These are phyloP conservation scores for Crax fasciolata DNA, from an alignment of 2,797 vertebrate species.

Conservation along the genomic window DNA sequence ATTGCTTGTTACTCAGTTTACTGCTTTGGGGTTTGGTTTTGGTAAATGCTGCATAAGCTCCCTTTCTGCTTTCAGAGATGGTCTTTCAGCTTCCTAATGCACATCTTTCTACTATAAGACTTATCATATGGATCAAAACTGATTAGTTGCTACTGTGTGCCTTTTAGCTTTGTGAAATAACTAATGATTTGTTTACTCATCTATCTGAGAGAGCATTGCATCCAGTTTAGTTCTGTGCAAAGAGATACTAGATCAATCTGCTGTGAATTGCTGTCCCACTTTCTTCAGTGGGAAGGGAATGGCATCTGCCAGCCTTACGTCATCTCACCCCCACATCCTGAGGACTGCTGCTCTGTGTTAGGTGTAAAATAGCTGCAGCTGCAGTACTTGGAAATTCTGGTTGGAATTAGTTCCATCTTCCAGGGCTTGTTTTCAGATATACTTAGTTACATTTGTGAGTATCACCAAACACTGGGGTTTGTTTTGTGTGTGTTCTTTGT, in stretches of 20 bases:
- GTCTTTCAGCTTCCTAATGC: neutral
- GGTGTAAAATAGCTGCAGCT: neutral
- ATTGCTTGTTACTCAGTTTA: neutral
- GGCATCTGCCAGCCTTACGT: neutral
- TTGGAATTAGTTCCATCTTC: neutral
- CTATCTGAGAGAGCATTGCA: neutral
- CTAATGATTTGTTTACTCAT: slow-evolving; percentile 40
- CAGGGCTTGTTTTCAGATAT: neutral
- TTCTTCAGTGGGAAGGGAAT: slow-evolving; percentile 4
- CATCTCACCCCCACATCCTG: neutral
- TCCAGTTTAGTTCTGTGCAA: neutral
- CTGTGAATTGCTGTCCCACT: slow-evolving; percentile 7
- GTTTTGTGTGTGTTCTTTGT: neutral
- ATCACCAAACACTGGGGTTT: neutral
- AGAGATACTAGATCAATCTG: neutral
- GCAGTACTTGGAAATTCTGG: neutral
- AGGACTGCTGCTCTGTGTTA: neutral
- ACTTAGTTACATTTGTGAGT: neutral
- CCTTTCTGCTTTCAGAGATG: neutral
- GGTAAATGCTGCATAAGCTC: neutral
- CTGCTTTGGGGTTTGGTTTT: neutral
- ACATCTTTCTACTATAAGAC: neutral
- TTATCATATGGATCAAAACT: neutral
- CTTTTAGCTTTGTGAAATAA: neutral
- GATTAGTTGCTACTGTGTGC: neutral